phyloP scores from a whole-genome alignment of 2,888 invertebrate species.

The Erynnis tages region DNA sequence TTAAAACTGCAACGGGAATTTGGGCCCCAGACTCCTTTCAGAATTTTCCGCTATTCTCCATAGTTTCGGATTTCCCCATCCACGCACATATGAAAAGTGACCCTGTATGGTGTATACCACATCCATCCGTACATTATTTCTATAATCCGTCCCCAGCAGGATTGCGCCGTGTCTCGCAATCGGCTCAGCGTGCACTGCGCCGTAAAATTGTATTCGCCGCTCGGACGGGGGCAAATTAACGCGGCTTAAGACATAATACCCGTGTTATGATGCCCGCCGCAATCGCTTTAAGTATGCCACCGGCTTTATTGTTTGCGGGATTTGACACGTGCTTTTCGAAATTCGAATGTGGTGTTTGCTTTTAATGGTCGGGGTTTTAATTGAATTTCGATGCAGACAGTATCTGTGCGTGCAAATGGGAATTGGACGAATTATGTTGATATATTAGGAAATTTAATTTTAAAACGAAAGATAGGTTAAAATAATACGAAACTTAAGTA shows the following conservation, averaged over 20 bases:
- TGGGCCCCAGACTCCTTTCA: too few relatives aligned
- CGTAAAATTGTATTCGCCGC: slow-evolving; percentile 81
- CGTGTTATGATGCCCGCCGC: slow-evolving; percentile 71
- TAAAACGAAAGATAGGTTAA: too few relatives aligned
- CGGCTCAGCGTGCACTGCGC: slow-evolving; percentile 74
- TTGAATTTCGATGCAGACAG: too few relatives aligned
- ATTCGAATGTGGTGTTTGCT: slow-evolving; percentile 1
- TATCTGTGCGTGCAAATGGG: too few relatives aligned
- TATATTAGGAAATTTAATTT: too few relatives aligned
- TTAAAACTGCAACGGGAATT: too few relatives aligned
- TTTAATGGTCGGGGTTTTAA: neutral
- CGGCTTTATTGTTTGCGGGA: slow-evolving; percentile 14
- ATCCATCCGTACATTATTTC: slow-evolving; percentile 19
- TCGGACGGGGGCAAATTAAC: slow-evolving; percentile 66
- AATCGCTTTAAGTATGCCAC: slow-evolving; percentile 46
- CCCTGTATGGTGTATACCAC: too few relatives aligned
- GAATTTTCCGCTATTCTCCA: too few relatives aligned
- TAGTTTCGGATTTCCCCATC: too few relatives aligned
- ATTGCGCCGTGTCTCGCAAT: slow-evolving; percentile 76
- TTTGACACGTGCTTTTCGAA: slow-evolving; percentile 18
- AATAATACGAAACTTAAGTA: too few relatives aligned
- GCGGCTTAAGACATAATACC: slow-evolving; percentile 72
- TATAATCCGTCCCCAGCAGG: slow-evolving; percentile 51
- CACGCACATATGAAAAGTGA: too few relatives aligned
- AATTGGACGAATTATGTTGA: too few relatives aligned